Evolutionary conservation across 2,113 vertebrate genomes (phyloP).

Genomic region (Pituophis catenifer): DNA sequence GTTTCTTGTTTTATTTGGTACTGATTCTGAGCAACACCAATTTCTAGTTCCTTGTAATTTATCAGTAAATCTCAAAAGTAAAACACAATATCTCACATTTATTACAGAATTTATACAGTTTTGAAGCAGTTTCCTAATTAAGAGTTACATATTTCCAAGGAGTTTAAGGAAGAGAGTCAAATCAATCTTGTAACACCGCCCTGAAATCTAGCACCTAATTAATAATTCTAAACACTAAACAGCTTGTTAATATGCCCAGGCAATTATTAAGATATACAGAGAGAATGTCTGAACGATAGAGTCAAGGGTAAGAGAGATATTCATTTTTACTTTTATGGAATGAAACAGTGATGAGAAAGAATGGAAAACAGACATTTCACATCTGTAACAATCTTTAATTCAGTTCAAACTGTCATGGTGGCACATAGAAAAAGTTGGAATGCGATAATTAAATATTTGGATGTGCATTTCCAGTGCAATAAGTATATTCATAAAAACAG

Average conservation of each 20-base stretch:
- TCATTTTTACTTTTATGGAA: constrained; percentile 28
- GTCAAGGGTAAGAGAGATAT: constrained; percentile 37
- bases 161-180: constrained; percentile 59
- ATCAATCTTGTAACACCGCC: constrained; percentile 60
- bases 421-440: background rate
- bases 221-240: constrained; percentile 66
- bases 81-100: constrained; percentile 71
- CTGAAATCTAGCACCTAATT: constrained; percentile 55
- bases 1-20: constrained; percentile 72
- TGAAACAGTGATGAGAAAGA: constrained; percentile 15
- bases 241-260: constrained; percentile 59
- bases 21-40: constrained; percentile 65
- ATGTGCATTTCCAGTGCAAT: background rate
- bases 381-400: background rate
- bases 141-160: constrained; percentile 66
- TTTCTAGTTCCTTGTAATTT: constrained; percentile 73
- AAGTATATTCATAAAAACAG: background rate
- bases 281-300: constrained; percentile 34
- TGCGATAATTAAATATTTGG: background rate
- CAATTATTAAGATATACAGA: constrained; percentile 68
- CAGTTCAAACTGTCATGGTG: background rate
- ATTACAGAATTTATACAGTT: constrained; percentile 68
- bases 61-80: constrained; percentile 71
- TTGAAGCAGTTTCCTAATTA: constrained; percentile 74
- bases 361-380: background rate